Percentiles rank a stretch among this genome's conserved stretches.
Conservation (phyloP, 30 jellyfish, hydroid and myxozoan genomes). For the Pseudorhiza aurosa region DNA sequence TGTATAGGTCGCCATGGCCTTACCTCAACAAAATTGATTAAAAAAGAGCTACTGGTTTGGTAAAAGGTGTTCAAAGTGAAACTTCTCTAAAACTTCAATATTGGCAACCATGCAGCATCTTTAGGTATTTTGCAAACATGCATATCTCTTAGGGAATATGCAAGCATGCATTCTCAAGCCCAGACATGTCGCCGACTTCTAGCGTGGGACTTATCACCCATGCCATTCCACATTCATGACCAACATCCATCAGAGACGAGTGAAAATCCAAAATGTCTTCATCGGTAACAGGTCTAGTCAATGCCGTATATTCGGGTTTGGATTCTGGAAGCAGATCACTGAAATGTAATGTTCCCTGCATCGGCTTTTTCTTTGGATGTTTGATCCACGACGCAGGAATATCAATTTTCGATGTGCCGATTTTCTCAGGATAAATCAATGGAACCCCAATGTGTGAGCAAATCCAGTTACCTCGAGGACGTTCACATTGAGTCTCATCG, state of each 20-base stretch:
- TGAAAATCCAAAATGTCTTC: conserved; percentile 38
- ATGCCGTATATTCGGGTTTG: conserved; percentile 43
- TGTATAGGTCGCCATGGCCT: too few relatives aligned
- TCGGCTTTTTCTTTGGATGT: conserved; percentile 38
- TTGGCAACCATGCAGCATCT: conserved; percentile 33
- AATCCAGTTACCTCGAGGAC: conserved; percentile 57
- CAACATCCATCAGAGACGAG: conserved; percentile 32
- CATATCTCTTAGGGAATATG: conserved; percentile 19
- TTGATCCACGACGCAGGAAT: conserved; percentile 48
- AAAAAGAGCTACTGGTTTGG: conserved; percentile 21
- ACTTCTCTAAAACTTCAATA: conserved; percentile 13
- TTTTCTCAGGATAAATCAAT: conserved; percentile 42
- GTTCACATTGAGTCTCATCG: conserved; percentile 36
- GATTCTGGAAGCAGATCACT: conserved; percentile 45
- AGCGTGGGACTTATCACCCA: conserved; percentile 32
- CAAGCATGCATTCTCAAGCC: conserved; percentile 12
- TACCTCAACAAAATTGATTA: too few relatives aligned
- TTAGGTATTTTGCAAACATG: conserved; percentile 13
- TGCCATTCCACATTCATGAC: conserved; percentile 43
- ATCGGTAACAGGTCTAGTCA: conserved; percentile 23
- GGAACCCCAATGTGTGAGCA: conserved; percentile 49
- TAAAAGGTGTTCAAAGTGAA: conserved; percentile 25
- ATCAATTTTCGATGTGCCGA: conserved; percentile 31
- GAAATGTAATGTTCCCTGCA: conserved; percentile 19
- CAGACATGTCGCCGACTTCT: conserved; percentile 24